Conservation (phyloP, 2,113 vertebrate genomes). For the Dicerorhinus sumatrensis region DNA sequence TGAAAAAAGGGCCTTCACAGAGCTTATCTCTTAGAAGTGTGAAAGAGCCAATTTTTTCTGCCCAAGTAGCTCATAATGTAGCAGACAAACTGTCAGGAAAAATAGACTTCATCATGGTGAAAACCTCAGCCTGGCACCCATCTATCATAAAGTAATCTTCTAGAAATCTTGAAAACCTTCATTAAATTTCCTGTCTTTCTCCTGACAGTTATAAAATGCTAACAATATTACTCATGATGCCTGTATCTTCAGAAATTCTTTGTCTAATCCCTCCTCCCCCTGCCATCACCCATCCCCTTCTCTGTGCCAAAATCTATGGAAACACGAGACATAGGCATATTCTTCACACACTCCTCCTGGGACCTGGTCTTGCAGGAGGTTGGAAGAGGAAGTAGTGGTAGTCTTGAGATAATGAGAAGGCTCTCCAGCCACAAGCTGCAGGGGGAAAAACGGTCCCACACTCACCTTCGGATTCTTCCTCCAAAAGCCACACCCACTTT, state of each 20-base stretch:
- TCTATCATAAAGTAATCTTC: conserved; percentile 77
- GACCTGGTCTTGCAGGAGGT: not conserved
- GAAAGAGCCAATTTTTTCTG: conserved; percentile 67
- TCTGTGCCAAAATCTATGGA: conserved; percentile 33
- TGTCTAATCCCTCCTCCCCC: not conserved
- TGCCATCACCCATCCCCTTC: not conserved
- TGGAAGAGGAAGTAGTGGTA: not conserved
- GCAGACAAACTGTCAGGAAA: conserved; percentile 72
- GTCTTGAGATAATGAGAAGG: not conserved
- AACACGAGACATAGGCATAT: not conserved
- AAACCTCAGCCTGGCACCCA: conserved; percentile 66
- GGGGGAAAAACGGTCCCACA: not conserved
- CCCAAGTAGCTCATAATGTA: conserved; percentile 71
- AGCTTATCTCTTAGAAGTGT: conserved; percentile 51
- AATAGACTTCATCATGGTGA: conserved; percentile 71
- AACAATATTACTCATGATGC: conserved; percentile 67
- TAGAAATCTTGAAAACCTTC: conserved; percentile 76
- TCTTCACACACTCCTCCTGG: not conserved
- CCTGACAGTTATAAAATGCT: conserved; percentile 77
- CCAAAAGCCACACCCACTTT: not conserved
- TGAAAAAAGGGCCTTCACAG: conserved; percentile 55
- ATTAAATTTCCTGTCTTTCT: conserved; percentile 79
- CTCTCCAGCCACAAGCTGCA: not conserved
- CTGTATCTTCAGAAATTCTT: conserved; percentile 71
- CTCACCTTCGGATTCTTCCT: not conserved